Conservation (phyloP, 2,113 vertebrate species). For the rat (Rattus norvegicus) region DNA sequence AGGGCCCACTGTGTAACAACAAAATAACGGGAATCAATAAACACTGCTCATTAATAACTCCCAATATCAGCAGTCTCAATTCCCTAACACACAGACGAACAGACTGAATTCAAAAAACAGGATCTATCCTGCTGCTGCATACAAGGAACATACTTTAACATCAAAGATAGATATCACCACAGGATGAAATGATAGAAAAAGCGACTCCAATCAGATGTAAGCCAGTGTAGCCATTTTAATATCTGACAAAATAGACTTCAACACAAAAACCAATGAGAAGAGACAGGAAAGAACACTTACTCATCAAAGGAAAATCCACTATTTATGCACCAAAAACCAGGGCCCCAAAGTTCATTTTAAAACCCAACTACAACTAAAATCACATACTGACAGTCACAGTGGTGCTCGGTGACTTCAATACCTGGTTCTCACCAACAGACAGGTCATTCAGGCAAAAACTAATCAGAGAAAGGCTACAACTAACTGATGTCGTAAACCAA, state of each 20-base stretch:
- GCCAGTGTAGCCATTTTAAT: background rate
- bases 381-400: background rate
- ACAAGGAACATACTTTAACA: background rate
- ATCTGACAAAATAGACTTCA: background rate
- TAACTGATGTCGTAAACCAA: background rate
- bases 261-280: background rate
- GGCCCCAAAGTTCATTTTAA: background rate
- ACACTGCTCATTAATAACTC: background rate
- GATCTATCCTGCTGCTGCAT: background rate
- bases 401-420: background rate
- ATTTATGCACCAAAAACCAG: background rate
- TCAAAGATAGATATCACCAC: background rate
- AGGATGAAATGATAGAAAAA: background rate
- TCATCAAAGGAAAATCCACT: background rate
- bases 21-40: background rate
- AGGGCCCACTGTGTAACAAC: background rate
- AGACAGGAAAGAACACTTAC: background rate
- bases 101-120: background rate
- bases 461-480: background rate
- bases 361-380: background rate
- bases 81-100: background rate
- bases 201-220: background rate
- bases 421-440: background rate
- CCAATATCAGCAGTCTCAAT: background rate
- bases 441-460: background rate